phyloP scores from a whole-genome alignment of 2,888 invertebrate genomes.

The Chelonus formosanus region DNA sequence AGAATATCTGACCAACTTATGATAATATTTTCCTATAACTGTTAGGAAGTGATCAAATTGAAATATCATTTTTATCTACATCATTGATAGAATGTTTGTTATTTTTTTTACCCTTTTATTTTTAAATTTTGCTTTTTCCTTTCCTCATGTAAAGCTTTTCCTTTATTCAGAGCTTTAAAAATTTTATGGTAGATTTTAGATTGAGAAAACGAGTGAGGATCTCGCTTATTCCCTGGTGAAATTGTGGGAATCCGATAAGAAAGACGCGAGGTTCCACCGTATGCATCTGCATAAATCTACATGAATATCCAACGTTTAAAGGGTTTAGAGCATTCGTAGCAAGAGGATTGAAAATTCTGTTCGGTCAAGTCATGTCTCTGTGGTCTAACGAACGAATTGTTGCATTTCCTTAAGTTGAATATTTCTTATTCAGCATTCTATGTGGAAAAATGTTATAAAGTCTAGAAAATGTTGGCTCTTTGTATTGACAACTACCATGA shows the following conservation, averaged over 20 bases:
- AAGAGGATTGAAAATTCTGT: conserved; percentile 23
- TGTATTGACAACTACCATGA: too few species aligned
- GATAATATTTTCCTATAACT: too few species aligned
- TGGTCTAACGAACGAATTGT: conserved; percentile 10
- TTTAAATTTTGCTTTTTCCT: background rate
- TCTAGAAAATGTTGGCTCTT: too few species aligned
- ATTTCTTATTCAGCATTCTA: too few species aligned
- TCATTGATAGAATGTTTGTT: background rate
- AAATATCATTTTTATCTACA: too few species aligned
- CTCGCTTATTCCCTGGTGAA: conserved; percentile 4
- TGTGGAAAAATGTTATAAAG: too few species aligned
- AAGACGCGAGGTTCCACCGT: conserved; percentile 16
- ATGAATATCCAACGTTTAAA: conserved; percentile 31
- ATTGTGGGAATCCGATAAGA: conserved; percentile 23
- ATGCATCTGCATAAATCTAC: conserved; percentile 37
- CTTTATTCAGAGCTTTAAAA: conserved; percentile 3
- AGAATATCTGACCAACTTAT: background rate
- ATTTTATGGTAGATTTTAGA: conserved; percentile 15
- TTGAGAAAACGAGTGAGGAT: conserved; percentile 12
- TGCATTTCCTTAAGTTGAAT: background rate
- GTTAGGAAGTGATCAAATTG: background rate
- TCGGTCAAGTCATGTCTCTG: conserved; percentile 2
- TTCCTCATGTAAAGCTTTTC: too few species aligned
- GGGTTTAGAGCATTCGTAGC: conserved; percentile 5
- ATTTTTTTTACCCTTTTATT: background rate